Base-by-base conservation (phyloP, 2,113 vertebrate species). In the Hyaena hyaena region DNA sequence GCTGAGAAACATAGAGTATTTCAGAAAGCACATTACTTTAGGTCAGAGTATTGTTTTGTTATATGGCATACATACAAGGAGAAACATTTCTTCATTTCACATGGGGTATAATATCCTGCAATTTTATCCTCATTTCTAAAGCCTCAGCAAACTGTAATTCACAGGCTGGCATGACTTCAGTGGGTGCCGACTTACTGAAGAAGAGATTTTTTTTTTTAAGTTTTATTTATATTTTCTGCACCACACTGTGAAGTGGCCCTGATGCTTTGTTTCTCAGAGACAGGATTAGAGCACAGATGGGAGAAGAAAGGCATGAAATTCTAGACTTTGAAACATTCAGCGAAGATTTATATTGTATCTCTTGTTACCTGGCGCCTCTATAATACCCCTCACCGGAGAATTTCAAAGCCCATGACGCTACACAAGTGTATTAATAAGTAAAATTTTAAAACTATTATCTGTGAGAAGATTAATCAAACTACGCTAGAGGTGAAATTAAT, bases 191-290 rank as follows among this genome's bases (percentile, higher is more conserved):
- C 39, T 92, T 90, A 43, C 84, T 76, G 65, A 86, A 93, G 88
- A 68, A 83, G 53, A 66, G 55, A 2, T 10, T 73, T 68, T 88
- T 80, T 80, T 35, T 96, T 58, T 50, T 0, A 50, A 92, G 43
- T 71, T 96, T 93, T 97, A 95, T 97, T 95, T 96, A 87, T 94
- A 77, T 97, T 97, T 96, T 97, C 76, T 66, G 68, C 81, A 61
- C 84, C 79, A 80, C n/a, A 65, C 90, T 93, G 94, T 87, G 96
- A 90, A 95, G 88, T 48, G 84, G 28, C 81, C 74, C 58, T 15
- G 5, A 33, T 61, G 69, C 65, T 92, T 97, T 90, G 50, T 73
- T 77, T 97, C 96, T 97, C 23, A 92, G 92, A 96, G 58, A 69
- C 90, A 84, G 94, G 96, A 95, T 96, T 96, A 97, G 74, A 31